phyloP scores from a whole-genome alignment of 2,797 vertebrate genomes.

The Chelmon rostratus region DNA sequence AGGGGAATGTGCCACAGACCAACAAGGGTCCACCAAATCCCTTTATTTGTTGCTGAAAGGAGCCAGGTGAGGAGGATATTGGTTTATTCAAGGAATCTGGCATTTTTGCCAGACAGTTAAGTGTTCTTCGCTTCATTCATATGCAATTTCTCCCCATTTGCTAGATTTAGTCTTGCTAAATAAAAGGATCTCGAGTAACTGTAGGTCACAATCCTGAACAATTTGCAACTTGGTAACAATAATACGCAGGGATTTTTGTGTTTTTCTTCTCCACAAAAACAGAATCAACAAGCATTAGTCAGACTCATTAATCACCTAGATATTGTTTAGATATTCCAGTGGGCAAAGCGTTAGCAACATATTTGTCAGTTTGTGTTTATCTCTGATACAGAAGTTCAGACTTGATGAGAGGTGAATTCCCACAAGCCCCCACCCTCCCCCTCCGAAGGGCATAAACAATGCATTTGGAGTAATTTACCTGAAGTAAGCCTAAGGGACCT shows the following conservation, averaged over 20 bases:
- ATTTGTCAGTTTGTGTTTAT: constrained; percentile 78
- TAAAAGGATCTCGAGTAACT: constrained; percentile 22
- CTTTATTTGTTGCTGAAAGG: constrained; percentile 73
- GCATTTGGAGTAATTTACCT: constrained; percentile 86
- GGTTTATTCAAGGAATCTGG: constrained; percentile 62
- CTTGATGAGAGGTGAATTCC: constrained; percentile 80
- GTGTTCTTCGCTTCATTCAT: constrained; percentile 56
- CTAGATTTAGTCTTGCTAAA: constrained; percentile 18
- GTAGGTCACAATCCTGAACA: not conserved
- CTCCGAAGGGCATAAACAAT: constrained; percentile 83
- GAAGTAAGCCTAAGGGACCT: constrained; percentile 84
- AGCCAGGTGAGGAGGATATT: constrained; percentile 74
- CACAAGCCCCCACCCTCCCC: constrained; percentile 51
- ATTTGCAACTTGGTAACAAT: not conserved
- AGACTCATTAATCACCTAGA: constrained; percentile 59
- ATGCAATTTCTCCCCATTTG: constrained; percentile 44
- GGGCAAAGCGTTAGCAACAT: constrained; percentile 62
- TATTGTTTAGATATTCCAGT: constrained; percentile 60
- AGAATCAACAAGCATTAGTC: constrained; percentile 45
- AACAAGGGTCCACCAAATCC: constrained; percentile 70
- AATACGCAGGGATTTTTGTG: constrained; percentile 7
- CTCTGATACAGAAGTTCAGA: constrained; percentile 71
- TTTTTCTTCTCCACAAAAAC: constrained; percentile 19
- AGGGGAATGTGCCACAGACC: constrained; percentile 76
- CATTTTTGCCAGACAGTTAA: constrained; percentile 43